These are phyloP conservation scores for Hippoglossus hippoglossus DNA, from an alignment of 2,797 vertebrate genomes.

Conservation along the genomic window DNA sequence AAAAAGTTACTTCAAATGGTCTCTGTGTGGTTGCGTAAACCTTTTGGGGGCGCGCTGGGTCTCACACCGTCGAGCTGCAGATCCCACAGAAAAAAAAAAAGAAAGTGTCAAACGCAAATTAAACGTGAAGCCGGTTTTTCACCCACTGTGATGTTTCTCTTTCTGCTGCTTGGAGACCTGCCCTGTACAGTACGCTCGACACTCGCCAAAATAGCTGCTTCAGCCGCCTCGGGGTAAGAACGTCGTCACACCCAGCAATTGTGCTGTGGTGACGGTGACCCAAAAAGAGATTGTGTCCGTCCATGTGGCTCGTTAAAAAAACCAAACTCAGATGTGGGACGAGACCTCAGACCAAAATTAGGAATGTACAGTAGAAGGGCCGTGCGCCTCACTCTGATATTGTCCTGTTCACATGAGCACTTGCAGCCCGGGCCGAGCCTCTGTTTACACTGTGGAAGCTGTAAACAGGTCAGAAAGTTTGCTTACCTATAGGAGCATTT, in stretches of 20 bases:
- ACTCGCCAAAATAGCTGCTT: slow-evolving; percentile 66
- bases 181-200: slow-evolving; percentile 33
- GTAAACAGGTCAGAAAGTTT: slow-evolving; percentile 54
- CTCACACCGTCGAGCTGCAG: not conserved
- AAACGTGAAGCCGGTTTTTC: not conserved
- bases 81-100: slow-evolving; percentile 3
- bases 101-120: slow-evolving; percentile 23
- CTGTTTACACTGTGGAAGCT: slow-evolving; percentile 45
- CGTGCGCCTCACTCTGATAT: slow-evolving; percentile 45
- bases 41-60: not conserved
- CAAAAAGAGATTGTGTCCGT: slow-evolving; percentile 70
- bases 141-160: slow-evolving; percentile 18
- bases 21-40: too few species aligned
- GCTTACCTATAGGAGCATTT: slow-evolving; percentile 64
- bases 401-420: slow-evolving; percentile 38
- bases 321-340: slow-evolving; percentile 73
- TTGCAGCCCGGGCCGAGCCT: slow-evolving; percentile 5
- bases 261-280: slow-evolving; percentile 69
- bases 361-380: slow-evolving; percentile 56
- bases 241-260: slow-evolving; percentile 77
- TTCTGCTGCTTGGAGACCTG: slow-evolving; percentile 13
- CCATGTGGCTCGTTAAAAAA: slow-evolving; percentile 69
- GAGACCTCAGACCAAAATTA: slow-evolving; percentile 78
- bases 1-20: not conserved
- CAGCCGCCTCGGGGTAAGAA: slow-evolving; percentile 57